These are phyloP conservation scores for Micronycteris hirsuta DNA, from an alignment of 2,113 vertebrate genomes.

Conservation along the genomic window DNA sequence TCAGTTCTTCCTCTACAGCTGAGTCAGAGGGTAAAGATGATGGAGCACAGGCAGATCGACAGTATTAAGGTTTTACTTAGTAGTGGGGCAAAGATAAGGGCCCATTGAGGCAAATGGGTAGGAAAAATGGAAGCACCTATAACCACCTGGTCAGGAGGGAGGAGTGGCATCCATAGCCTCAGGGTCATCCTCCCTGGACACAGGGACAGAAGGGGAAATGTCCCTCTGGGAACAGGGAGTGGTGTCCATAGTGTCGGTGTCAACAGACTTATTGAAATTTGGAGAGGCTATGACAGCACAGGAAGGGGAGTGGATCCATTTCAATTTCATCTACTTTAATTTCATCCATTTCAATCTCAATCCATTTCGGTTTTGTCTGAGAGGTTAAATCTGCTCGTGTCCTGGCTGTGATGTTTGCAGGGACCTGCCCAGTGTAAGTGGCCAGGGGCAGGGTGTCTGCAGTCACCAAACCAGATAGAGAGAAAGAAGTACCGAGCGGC, in stretches of 20 bases:
- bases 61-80: not conserved
- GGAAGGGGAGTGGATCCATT: not conserved
- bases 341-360: slow-evolving; percentile 73
- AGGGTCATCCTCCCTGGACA: too few relatives aligned
- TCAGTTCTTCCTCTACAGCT: slow-evolving; percentile 79
- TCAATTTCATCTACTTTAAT: slow-evolving; percentile 32
- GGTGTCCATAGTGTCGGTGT: not conserved
- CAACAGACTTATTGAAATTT: slow-evolving; percentile 42
- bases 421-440: not conserved
- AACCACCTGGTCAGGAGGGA: too few relatives aligned
- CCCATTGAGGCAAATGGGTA: not conserved
- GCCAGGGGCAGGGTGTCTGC: not conserved
- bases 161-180: not conserved
- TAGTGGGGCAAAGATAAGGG: not conserved
- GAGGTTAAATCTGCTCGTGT: slow-evolving; percentile 27
- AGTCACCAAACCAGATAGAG: not conserved
- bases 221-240: too few relatives aligned
- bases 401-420: not conserved
- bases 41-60: not conserved
- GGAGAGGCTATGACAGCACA: slow-evolving; percentile 59
- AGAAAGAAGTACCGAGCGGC: not conserved
- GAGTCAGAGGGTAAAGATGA: not conserved
- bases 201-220: too few relatives aligned
- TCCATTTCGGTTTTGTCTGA: slow-evolving; percentile 46
- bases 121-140: not conserved